Evolutionary conservation across 2,797 vertebrate species (phyloP).

Genomic region (Sciurus carolinensis): DNA sequence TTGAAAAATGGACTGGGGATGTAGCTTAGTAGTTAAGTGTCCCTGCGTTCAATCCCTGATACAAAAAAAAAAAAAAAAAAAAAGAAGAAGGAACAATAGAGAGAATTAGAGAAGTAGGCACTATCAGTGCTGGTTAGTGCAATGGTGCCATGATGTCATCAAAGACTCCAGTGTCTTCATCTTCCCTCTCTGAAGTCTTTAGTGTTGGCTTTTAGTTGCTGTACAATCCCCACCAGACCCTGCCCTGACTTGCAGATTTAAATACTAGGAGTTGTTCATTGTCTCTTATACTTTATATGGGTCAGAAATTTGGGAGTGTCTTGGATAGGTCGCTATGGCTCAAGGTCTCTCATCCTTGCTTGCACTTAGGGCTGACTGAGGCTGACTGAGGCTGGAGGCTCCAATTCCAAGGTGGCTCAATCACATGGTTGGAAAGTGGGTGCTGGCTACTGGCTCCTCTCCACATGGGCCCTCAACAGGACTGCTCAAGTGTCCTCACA

Average conservation of each 20-base stretch:
- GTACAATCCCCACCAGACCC: not conserved
- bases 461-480: no score
- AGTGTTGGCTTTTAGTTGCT: not conserved
- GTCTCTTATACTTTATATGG: not conserved
- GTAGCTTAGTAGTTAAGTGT: no score
- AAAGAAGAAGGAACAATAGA: no score
- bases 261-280: not conserved
- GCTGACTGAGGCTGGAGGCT: not conserved
- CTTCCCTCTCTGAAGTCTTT: not conserved
- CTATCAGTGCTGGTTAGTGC: not conserved
- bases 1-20: no score
- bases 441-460: not conserved
- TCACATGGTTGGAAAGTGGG: not conserved
- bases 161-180: not conserved
- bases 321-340: not conserved
- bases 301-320: not conserved
- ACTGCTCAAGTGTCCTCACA: not conserved
- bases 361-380: not conserved
- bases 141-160: not conserved
- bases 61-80: no score
- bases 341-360: no score
- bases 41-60: no score
- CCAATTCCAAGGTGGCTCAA: not conserved
- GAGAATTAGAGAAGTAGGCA: not conserved
- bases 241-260: not conserved